phyloP scores from a whole-genome alignment of 2,888 invertebrate species.

The Atrina japonica region DNA sequence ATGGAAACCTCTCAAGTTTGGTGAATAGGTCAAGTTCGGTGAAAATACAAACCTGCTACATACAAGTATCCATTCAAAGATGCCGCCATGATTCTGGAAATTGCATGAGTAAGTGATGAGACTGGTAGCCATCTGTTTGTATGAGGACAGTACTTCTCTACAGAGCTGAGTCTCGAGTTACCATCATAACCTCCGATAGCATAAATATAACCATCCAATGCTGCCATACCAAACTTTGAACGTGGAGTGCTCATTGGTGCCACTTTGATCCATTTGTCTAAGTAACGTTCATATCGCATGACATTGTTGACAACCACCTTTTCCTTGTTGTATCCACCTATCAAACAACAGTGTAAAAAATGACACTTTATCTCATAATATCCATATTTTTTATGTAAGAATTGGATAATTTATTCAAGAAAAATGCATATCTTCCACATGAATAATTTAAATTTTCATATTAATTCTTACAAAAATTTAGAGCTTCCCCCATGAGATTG shows the following conservation, averaged over 20 bases:
- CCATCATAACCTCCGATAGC: conserved; percentile 82
- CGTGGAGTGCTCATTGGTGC: conserved; percentile 81
- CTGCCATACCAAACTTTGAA: conserved; percentile 81
- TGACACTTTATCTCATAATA: background rate
- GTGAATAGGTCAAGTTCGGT: no score
- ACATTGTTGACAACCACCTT: conserved; percentile 81
- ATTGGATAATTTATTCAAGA: no score
- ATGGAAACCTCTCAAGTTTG: no score
- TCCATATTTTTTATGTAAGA: no score
- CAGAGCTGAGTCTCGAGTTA: conserved; percentile 78
- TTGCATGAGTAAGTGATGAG: conserved; percentile 69
- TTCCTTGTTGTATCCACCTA: conserved; percentile 66
- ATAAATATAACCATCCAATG: conserved; percentile 81
- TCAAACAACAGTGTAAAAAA: background rate
- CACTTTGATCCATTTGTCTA: conserved; percentile 82
- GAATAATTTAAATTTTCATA: no score
- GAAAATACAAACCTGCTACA: conserved; percentile 80
- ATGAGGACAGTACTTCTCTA: conserved; percentile 81
- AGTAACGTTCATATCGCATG: conserved; percentile 81
- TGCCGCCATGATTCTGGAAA: conserved; percentile 81
- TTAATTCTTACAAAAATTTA: no score
- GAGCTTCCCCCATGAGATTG: no score
- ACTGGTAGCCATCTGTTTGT: conserved; percentile 80
- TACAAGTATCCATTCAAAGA: conserved; percentile 81
- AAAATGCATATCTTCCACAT: no score